phyloP scores from a whole-genome alignment of 2,113 vertebrate genomes.

The Mixornis gularis region DNA sequence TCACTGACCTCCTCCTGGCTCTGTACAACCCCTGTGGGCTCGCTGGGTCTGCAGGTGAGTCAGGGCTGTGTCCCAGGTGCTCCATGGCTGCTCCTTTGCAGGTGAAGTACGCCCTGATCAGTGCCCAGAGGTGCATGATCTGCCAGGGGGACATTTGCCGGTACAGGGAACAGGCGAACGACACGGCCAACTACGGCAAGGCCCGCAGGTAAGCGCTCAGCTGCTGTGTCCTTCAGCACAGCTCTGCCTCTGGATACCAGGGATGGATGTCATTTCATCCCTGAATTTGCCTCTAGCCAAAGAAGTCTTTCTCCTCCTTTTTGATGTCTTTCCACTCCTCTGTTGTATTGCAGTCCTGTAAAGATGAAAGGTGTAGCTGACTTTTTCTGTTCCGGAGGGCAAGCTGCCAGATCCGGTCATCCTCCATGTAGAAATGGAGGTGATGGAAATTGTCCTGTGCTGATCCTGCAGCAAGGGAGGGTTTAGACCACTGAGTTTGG shows the following conservation, averaged over 20 bases:
- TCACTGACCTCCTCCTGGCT: not conserved
- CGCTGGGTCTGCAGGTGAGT: not conserved
- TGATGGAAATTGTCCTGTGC: not conserved
- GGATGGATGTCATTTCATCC: not conserved
- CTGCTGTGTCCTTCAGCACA: constrained; percentile 59
- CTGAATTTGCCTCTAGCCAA: not conserved
- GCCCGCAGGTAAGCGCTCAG: constrained; percentile 97
- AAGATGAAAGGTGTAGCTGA: not conserved
- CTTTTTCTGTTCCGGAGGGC: not conserved
- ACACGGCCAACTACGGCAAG: constrained; percentile 94
- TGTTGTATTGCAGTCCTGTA: not conserved
- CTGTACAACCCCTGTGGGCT: not conserved
- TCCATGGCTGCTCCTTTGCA: constrained; percentile 52
- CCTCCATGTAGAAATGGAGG: not conserved
- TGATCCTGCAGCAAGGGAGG: not conserved
- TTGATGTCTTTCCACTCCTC: not conserved
- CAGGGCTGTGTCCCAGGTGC: not conserved
- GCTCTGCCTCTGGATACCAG: not conserved
- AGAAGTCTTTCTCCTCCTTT: not conserved
- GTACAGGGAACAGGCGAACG: constrained; percentile 93
- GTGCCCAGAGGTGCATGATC: constrained; percentile 96
- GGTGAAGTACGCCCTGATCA: constrained; percentile 98
- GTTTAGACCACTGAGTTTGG: not conserved
- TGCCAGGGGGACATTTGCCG: constrained; percentile 96
- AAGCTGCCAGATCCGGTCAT: not conserved